phyloP scores from a whole-genome alignment of 1,140 invertebrate species.

The Mya arenaria region DNA sequence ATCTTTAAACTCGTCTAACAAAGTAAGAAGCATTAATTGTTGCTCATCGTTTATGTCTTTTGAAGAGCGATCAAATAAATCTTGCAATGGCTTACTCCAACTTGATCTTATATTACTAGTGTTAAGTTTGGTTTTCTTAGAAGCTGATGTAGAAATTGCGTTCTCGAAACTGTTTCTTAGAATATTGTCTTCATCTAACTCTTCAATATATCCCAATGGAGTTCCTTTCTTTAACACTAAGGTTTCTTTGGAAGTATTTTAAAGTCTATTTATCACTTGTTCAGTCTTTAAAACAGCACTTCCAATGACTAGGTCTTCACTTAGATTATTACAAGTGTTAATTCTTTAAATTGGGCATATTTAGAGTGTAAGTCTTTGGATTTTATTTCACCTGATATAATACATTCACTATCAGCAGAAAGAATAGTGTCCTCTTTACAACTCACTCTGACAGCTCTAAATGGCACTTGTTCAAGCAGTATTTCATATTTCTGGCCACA shows the following conservation, averaged over 20 bases:
- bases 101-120: neutral
- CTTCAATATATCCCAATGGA: conserved; percentile 2
- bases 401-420: neutral
- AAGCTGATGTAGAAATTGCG: no score
- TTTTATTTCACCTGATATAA: conserved; percentile 4
- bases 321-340: neutral
- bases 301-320: neutral
- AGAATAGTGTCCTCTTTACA: neutral
- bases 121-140: no score
- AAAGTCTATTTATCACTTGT: neutral
- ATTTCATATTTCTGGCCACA: conserved; percentile 11
- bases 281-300: neutral
- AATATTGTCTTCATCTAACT: neutral
- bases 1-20: conserved; percentile 14
- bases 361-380: neutral
- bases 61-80: conserved; percentile 3
- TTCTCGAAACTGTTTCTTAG: neutral
- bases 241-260: neutral
- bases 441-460: conserved; percentile 7
- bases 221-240: neutral
- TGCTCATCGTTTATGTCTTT: neutral
- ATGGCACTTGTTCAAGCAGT: conserved; percentile 4
- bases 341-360: neutral
- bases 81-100: conserved; percentile 1
- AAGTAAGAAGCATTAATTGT: neutral